Percentiles rank a stretch among this genome's conserved stretches.
phyloP scores from a whole-genome alignment of 2,888 invertebrate species.

The Campopleginae sp. region DNA sequence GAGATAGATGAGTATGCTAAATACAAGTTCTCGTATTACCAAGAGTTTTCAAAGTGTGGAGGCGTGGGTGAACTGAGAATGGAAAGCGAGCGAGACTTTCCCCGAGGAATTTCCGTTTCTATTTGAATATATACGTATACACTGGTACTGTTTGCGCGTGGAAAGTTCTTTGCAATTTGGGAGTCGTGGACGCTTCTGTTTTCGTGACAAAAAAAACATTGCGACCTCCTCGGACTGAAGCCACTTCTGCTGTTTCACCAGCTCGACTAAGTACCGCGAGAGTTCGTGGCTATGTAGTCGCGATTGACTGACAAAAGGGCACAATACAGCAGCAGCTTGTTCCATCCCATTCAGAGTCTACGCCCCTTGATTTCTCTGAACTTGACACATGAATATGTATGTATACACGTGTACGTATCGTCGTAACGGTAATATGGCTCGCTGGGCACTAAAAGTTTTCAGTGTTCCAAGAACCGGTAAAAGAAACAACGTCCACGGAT shows the following conservation, averaged over 20 bases:
- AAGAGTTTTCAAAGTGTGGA: constrained; percentile 33
- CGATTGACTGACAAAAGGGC: not conserved
- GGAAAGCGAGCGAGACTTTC: constrained; percentile 37
- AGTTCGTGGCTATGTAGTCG: not conserved
- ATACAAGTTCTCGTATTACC: constrained; percentile 51
- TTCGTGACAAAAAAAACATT: constrained; percentile 34
- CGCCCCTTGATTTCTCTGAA: not conserved
- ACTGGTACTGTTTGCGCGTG: constrained; percentile 22
- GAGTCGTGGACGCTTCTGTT: constrained; percentile 23
- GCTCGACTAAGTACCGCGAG: constrained; percentile 26
- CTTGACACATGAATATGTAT: not conserved
- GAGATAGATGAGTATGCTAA: constrained; percentile 41
- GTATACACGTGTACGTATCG: constrained; percentile 6
- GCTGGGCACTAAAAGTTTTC: constrained; percentile 51
- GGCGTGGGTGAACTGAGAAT: constrained; percentile 40
- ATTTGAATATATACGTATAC: not conserved
- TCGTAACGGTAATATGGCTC: constrained; percentile 37
- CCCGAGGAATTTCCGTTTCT: constrained; percentile 34
- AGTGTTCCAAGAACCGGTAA: constrained; percentile 5
- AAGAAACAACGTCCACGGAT: constrained; percentile 15
- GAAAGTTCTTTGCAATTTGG: constrained; percentile 66
- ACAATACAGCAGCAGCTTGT: not conserved
- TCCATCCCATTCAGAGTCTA: not conserved
- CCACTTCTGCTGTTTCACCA: constrained; percentile 13
- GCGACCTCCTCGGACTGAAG: constrained; percentile 25